Percentiles rank a stretch among this genome's conserved stretches.
Conservation (phyloP, 2,797 vertebrate species). For the Pangasius macronema region DNA sequence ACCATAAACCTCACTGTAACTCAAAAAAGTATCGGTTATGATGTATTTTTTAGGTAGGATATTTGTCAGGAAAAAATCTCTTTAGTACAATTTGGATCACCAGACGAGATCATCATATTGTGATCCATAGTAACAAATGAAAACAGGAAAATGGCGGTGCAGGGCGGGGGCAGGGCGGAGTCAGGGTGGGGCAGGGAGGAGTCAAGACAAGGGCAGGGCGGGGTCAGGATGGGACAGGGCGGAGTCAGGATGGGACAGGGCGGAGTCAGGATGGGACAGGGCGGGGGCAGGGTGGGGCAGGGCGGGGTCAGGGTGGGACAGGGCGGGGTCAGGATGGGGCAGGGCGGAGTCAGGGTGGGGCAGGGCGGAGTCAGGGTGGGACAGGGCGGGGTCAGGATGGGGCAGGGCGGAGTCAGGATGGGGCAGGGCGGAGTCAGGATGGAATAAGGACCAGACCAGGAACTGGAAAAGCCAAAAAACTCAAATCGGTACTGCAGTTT, state of each 20-base stretch:
- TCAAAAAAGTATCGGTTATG: not conserved
- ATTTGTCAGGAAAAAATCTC: not conserved
- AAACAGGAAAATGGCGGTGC: not conserved
- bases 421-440: not conserved
- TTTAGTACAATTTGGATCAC: not conserved
- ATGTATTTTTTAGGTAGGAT: not conserved
- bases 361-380: not conserved
- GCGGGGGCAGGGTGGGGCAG: not conserved
- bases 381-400: rapidly evolving
- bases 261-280: not conserved
- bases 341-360: not conserved
- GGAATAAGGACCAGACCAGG: not conserved
- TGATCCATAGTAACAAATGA: not conserved
- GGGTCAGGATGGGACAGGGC: not conserved
- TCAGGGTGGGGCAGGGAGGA: not conserved
- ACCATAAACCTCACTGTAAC: not conserved
- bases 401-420: not conserved
- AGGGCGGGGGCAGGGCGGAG: not conserved
- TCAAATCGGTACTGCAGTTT: not conserved
- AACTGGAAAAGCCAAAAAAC: not conserved
- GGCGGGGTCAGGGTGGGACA: not conserved
- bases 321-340: not conserved
- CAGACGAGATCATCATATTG: not conserved
- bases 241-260: not conserved
- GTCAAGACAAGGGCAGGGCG: not conserved